A percentile compares a stretch with the other conserved stretches of the same genome.
Conservation (phyloP, 2,113 vertebrate species). For the Gavialis gangeticus region DNA sequence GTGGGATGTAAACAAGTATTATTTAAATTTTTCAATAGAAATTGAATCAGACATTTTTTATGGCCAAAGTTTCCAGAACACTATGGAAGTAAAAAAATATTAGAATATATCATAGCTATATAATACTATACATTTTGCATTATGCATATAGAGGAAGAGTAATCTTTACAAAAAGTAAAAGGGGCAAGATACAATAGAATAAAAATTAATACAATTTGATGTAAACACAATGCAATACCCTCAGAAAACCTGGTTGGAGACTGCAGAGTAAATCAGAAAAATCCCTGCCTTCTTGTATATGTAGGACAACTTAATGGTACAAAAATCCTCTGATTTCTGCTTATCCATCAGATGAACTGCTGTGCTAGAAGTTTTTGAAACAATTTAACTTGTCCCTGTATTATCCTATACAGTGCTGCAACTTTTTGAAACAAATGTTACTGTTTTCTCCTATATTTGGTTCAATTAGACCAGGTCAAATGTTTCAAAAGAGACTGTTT, state of each 20-base stretch:
- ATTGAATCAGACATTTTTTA: too few relatives aligned
- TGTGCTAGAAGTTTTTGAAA: not conserved
- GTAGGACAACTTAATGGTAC: not conserved
- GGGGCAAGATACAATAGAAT: not conserved
- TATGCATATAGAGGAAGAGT: not conserved
- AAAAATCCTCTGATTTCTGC: not conserved
- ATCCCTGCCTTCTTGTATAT: not conserved
- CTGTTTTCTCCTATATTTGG: not conserved
- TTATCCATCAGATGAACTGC: not conserved
- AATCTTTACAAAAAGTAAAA: not conserved
- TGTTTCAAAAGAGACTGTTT: not conserved
- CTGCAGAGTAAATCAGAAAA: not conserved
- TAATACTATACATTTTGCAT: too few relatives aligned
- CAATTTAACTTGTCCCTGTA: fast-evolving
- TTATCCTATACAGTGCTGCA: not conserved
- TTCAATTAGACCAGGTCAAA: not conserved
- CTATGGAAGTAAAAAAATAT: too few relatives aligned
- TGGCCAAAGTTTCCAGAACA: too few relatives aligned
- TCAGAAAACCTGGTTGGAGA: not conserved
- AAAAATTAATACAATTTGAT: not conserved
- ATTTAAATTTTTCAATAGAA: too few relatives aligned
- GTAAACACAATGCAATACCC: not conserved
- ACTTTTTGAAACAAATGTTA: not conserved
- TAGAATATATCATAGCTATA: too few relatives aligned
- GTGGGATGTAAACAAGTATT: too few relatives aligned